Base-by-base conservation (phyloP, 92 coral and sea anemone genomes). In the Siderastrea radians region DNA sequence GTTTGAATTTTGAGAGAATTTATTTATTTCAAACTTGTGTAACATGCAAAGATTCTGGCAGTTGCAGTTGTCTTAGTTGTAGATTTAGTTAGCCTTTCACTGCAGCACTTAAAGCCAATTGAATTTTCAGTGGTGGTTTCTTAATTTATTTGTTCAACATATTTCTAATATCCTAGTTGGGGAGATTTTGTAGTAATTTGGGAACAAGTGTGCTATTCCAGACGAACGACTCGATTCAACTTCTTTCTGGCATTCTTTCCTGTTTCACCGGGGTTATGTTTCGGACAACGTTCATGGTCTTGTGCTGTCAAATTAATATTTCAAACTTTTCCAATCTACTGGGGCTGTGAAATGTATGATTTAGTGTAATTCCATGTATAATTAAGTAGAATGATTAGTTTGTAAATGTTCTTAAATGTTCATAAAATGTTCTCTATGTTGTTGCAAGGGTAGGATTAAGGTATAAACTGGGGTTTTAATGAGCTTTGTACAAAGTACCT, bases 401-500 rank as follows among this genome's bases (percentile, higher is more conserved):
- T 13, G 66, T 16, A 61, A 52, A 49, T 19, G 49, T 16, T 53
- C n/a, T n/a, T n/a, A n/a, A n/a, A n/a, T n/a, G n/a, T n/a, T n/a
- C n/a, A n/a, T n/a, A 49, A 43, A 14, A 50, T 54, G 51, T 38
- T 3, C 13, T 61, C 19, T 2, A 13, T 61, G n/a, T n/a, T n/a
- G n/a, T n/a, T n/a, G n/a, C n/a, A n/a, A 13, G 4, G 48, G 52
- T 9, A 51, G 63, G 10, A 44, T 51, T 19, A 52, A 52, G 46
- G 79, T 38, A 49, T 46, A 78, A 16, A 16, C 82, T n/a, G 57
- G n/a, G 52, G 12, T 78, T 78, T 77, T 44, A 77, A 46, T 44
- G 6, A 47, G 12, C 57, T 16, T 48, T 78, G 82, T 78, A 78
- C 69, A 78, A 80, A 80, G 84, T 80, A 80, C 45, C 12, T 49